Conservation (phyloP, 2,113 vertebrate genomes). For the Indicator indicator region DNA sequence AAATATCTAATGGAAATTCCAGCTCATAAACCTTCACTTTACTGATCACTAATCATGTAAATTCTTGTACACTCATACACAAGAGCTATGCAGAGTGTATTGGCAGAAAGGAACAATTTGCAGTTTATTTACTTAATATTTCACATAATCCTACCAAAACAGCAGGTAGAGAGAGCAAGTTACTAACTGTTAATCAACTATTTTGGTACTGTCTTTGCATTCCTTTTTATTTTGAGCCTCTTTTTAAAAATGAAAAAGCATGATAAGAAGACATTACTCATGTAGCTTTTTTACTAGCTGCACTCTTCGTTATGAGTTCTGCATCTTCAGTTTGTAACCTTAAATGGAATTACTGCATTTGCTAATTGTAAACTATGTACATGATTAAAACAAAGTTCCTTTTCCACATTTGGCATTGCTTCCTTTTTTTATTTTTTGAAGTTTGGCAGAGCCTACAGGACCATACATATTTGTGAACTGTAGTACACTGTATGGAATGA, state of each 20-base stretch:
- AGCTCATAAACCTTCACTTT: not conserved
- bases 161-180: not conserved
- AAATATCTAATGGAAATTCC: not conserved
- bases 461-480: not conserved
- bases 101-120: not conserved
- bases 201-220: not conserved
- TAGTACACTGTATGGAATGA: not conserved
- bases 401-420: not conserved
- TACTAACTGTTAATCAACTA: not conserved
- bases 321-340: slow-evolving; percentile 24
- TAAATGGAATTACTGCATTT: slow-evolving; percentile 25
- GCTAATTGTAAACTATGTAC: slow-evolving; percentile 32
- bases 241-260: not conserved
- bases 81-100: not conserved
- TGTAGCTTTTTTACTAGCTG: not conserved
- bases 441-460: not conserved
- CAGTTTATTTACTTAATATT: not conserved
- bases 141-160: not conserved
- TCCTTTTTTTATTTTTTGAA: not conserved
- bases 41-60: not conserved
- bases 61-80: not conserved
- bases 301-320: not conserved
- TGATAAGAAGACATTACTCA: not conserved
- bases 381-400: not conserved
- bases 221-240: not conserved